Evolutionary conservation across 2,113 vertebrate genomes (phyloP).

Genomic region (Pyxicephalus adspersus): DNA sequence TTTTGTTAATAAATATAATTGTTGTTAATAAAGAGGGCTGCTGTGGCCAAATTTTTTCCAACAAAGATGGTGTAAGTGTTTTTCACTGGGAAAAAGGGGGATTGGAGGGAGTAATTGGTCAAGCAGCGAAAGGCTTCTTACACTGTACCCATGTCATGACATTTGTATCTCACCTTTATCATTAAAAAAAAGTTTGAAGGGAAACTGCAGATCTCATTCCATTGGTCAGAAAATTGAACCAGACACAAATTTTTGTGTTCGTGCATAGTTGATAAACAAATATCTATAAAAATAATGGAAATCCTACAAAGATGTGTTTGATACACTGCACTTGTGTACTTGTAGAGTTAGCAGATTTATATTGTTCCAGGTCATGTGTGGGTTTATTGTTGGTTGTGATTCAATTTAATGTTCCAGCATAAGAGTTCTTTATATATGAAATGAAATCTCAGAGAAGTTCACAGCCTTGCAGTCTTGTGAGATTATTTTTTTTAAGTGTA

Average conservation of each 20-base stretch:
- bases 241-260: not conserved
- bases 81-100: too few relatives aligned
- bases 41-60: too few relatives aligned
- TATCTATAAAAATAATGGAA: constrained; percentile 22
- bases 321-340: constrained; percentile 1
- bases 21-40: too few relatives aligned
- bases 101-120: too few relatives aligned
- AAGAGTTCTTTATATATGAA: constrained; percentile 26
- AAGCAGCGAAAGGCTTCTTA: too few relatives aligned
- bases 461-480: not conserved
- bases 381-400: constrained; percentile 27
- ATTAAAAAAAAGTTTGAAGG: too few relatives aligned
- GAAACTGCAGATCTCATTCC: too few relatives aligned
- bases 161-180: too few relatives aligned
- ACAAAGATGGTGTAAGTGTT: too few relatives aligned
- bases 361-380: constrained; percentile 32
- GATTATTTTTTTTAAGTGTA: not conserved
- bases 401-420: constrained; percentile 24
- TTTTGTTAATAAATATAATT: too few relatives aligned
- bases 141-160: too few relatives aligned
- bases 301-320: constrained; percentile 12
- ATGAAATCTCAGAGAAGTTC: constrained; percentile 24
- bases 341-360: not conserved
- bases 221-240: too few relatives aligned
- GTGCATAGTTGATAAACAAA: constrained; percentile 8